Percentiles rank a stretch among this genome's conserved stretches.
Evolutionary conservation across 2,888 invertebrate genomes (phyloP).

Genomic region (Acanthoscelides obtectus): DNA sequence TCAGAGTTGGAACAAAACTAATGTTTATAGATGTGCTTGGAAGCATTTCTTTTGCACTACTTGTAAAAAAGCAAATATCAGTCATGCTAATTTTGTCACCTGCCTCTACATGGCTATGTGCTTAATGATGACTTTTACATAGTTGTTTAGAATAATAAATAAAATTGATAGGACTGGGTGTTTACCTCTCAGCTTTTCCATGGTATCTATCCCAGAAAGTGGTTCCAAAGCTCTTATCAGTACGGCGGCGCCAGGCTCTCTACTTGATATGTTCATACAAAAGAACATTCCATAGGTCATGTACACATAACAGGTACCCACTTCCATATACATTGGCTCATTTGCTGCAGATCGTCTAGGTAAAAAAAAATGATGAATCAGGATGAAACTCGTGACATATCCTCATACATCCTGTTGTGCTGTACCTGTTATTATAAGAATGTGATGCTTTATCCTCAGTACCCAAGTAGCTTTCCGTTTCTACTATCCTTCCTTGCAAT

Average conservation of each 20-base stretch:
- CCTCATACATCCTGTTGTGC: constrained; percentile 1
- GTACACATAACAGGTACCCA: constrained; percentile 68
- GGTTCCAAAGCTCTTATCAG: constrained; percentile 65
- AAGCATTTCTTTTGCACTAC: no score
- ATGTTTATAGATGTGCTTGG: no score
- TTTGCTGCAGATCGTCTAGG: constrained; percentile 56
- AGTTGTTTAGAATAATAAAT: background rate
- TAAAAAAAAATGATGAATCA: constrained; percentile 12
- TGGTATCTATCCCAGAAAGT: constrained; percentile 54
- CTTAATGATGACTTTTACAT: no score
- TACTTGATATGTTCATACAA: constrained; percentile 68
- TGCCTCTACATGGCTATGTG: no score
- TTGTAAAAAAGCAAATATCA: no score
- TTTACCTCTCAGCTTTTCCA: constrained; percentile 47
- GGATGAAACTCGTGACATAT: background rate
- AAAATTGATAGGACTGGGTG: background rate
- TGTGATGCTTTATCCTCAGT: constrained; percentile 63
- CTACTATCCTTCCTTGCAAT: constrained; percentile 62
- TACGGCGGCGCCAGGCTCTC: constrained; percentile 62
- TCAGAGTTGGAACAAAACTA: no score
- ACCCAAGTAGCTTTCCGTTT: constrained; percentile 70
- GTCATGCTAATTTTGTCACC: no score
- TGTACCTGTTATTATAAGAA: constrained; percentile 52
- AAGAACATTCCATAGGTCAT: constrained; percentile 71
- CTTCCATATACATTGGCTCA: constrained; percentile 66